Percentiles rank a stretch among this genome's conserved stretches.
phyloP scores from a whole-genome alignment of 1,140 invertebrate species.

The Heliothis virescens region DNA sequence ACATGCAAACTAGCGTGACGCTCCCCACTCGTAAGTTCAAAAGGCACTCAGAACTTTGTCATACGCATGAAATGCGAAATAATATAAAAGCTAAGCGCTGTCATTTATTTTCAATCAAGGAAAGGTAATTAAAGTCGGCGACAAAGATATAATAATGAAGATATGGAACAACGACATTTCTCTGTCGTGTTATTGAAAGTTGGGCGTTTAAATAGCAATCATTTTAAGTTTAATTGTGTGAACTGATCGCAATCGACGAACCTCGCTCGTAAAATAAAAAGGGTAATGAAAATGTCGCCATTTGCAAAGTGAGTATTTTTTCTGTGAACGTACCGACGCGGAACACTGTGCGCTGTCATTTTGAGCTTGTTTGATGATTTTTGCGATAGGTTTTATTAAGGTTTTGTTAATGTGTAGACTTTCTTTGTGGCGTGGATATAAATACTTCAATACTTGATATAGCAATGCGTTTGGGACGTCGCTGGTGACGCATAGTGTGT shows the following conservation, averaged over 20 bases:
- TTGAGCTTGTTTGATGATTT: constrained; percentile 18
- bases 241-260: constrained; percentile 56
- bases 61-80: not conserved
- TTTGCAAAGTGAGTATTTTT: constrained; percentile 47
- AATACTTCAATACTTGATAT: not conserved
- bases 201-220: constrained; percentile 53
- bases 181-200: constrained; percentile 49
- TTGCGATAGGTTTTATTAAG: constrained; percentile 3
- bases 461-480: not conserved
- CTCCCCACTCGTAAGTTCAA: not conserved
- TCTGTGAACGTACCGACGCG: constrained; percentile 7
- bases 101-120: constrained; percentile 37
- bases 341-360: constrained; percentile 24
- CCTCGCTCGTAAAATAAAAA: constrained; percentile 36
- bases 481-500: constrained; percentile 18
- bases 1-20: not conserved
- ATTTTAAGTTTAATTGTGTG: constrained; percentile 67
- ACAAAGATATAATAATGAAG: constrained; percentile 36
- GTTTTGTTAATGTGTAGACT: not conserved
- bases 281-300: constrained; percentile 48
- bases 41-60: not conserved
- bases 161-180: constrained; percentile 17
- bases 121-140: constrained; percentile 22
- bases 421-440: not conserved
- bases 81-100: constrained; percentile 20